These are phyloP conservation scores for Dicerorhinus sumatrensis DNA, from an alignment of 2,113 vertebrate genomes.

Conservation along the genomic window DNA sequence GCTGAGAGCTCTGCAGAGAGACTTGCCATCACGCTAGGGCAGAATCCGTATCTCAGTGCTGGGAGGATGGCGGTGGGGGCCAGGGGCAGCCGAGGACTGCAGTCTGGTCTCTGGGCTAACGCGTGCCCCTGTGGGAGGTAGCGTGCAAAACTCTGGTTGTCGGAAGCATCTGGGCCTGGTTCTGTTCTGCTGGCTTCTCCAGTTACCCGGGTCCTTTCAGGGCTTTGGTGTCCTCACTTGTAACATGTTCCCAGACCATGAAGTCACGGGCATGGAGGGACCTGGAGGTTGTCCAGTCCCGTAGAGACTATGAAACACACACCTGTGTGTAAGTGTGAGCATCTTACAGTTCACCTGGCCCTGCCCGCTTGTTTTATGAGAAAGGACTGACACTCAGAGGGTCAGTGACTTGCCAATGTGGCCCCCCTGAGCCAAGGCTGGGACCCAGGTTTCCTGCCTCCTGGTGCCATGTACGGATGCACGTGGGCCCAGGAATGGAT, in stretches of 20 bases:
- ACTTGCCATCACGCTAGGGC: not conserved
- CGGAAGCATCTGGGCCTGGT: not conserved
- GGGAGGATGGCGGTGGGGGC: not conserved
- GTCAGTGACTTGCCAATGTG: not conserved
- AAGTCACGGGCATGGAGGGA: not conserved
- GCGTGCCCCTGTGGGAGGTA: too few species aligned
- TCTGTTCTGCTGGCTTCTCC: not conserved
- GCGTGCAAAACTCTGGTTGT: not conserved
- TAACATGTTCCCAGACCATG: not conserved
- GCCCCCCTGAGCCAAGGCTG: rapidly evolving
- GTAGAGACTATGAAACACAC: not conserved
- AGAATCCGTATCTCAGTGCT: too few species aligned
- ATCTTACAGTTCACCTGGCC: not conserved
- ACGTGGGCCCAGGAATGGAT: not conserved
- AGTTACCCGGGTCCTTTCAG: not conserved
- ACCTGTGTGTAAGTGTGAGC: not conserved
- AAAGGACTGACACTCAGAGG: not conserved
- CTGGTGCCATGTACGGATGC: rapidly evolving
- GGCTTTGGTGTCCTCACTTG: not conserved
- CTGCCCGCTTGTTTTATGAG: not conserved
- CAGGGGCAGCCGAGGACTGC: too few species aligned
- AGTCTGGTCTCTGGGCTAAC: not conserved
- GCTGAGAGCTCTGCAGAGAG: not conserved
- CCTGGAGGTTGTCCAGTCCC: not conserved
- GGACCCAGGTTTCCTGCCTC: not conserved